Percentiles rank a stretch among this genome's conserved stretches.
phyloP scores from a whole-genome alignment of 2,113 vertebrate genomes.

The Ictalurus furcatus region DNA sequence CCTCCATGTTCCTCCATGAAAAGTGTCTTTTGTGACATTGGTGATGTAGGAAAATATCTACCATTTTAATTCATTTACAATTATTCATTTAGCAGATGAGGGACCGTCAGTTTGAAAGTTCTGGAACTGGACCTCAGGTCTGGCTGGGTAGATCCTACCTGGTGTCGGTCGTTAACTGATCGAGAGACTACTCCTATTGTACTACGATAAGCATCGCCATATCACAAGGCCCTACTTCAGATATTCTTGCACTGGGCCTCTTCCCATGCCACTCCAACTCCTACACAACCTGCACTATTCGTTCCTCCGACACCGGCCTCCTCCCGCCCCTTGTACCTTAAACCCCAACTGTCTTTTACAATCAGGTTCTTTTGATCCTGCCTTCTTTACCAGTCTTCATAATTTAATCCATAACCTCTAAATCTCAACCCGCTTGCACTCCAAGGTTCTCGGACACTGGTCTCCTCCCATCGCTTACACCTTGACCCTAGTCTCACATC shows the following conservation, averaged over 20 bases:
- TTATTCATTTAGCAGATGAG: background rate
- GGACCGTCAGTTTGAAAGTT: too few relatives aligned
- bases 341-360: background rate
- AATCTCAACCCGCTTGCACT: background rate
- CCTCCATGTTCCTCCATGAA: background rate
- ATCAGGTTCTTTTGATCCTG: background rate
- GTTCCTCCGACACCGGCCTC: background rate
- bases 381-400: background rate
- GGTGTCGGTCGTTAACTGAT: too few relatives aligned
- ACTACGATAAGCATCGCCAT: background rate
- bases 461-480: background rate
- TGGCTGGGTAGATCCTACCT: too few relatives aligned
- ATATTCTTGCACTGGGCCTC: background rate
- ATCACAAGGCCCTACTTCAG: background rate
- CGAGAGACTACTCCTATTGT: background rate
- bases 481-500: background rate
- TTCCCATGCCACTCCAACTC: background rate
- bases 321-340: background rate
- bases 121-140: too few relatives aligned
- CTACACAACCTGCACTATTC: background rate
- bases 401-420: background rate
- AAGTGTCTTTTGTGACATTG: background rate
- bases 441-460: background rate
- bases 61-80: too few relatives aligned
- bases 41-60: background rate